A percentile compares a stretch with the other conserved stretches of the same genome.
phyloP scores from a whole-genome alignment of 2,797 vertebrate genomes.

The Iguana delicatissima region DNA sequence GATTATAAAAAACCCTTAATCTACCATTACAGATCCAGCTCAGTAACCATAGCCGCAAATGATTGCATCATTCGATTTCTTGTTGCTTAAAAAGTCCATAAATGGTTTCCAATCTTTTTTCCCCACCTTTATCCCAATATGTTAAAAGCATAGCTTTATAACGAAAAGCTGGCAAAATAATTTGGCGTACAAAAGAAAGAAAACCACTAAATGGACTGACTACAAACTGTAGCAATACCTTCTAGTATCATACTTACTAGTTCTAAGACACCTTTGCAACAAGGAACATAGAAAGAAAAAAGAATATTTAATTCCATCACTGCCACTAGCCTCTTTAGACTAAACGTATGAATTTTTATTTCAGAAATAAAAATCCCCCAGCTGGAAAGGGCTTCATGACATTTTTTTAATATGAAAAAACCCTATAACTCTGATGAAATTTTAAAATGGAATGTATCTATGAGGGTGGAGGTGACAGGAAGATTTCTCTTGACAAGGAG shows the following conservation, averaged over 20 bases:
- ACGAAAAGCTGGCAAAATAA: too few relatives aligned
- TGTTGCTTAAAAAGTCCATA: too few relatives aligned
- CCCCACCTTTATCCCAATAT: too few relatives aligned
- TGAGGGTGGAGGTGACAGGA: slow-evolving; percentile 60
- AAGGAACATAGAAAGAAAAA: neutral
- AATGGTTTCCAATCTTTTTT: too few relatives aligned
- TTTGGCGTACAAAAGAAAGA: too few relatives aligned
- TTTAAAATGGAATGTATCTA: slow-evolving; percentile 79
- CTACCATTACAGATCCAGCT: too few relatives aligned
- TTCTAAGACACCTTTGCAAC: slow-evolving; percentile 44
- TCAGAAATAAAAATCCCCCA: slow-evolving; percentile 49
- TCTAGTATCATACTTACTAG: slow-evolving; percentile 57
- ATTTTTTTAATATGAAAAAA: neutral
- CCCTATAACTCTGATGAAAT: slow-evolving; percentile 69
- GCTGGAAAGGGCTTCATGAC: slow-evolving; percentile 40
- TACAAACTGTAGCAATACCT: slow-evolving; percentile 27
- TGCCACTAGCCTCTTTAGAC: neutral
- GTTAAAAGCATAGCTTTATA: too few relatives aligned
- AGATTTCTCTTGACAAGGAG: slow-evolving; percentile 78
- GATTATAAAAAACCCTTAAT: too few relatives aligned
- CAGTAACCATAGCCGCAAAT: too few relatives aligned
- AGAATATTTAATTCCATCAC: slow-evolving; percentile 18
- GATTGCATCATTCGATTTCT: too few relatives aligned
- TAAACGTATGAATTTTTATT: slow-evolving; percentile 46
- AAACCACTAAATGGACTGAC: neutral